Base-by-base conservation (phyloP, 2,113 vertebrate species). In the Paraplagusia blochii region DNA sequence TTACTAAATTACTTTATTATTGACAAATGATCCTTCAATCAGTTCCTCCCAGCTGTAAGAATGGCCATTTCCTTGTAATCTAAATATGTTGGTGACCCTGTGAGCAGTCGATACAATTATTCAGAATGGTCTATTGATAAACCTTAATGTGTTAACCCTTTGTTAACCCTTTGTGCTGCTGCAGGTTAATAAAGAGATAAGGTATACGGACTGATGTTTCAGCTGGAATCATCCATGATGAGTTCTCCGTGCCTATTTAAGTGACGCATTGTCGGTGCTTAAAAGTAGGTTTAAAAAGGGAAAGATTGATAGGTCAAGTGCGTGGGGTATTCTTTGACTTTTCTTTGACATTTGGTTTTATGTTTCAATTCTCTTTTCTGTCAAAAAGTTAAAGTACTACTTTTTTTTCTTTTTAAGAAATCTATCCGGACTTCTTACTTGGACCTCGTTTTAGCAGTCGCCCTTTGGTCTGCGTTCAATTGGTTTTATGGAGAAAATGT, bases 191-290 rank as follows among this genome's bases (percentile, higher is more conserved):
- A 68, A 29, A 6, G 22, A 4, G 75, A 83, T 76, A 77, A 79
- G 69, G 69, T 78, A 43, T 40, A 0, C 18, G 65, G n/a, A 16
- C 19, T 52, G 43, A 71, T 19, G 58, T 80, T 55, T 78, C 67
- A 46, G 64, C 69, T 54, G 53, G 49, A 44, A 6, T 46, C 51
- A 3, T 40, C 53, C 46, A 45, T 80, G 80, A 83, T 74, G 64
- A 80, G 55, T 50, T 44, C 54, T 33, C 9, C 46, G 71, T 29
- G 44, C 53, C 49, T 19, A 8, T 16, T 69, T n/a, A 1, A 59
- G 46, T 63, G 44, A 19, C 35, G 61, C 33, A 35, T 29, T 9
- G 7, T 52, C 22, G 45, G 51, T 45, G 63, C 57, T 63, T 69
- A 71, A 7, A 34, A 14, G 19, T n/a, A n/a, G n/a, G n/a, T n/a